Conservation (phyloP, 2,888 invertebrate species). For the Galerucella pusilla region DNA sequence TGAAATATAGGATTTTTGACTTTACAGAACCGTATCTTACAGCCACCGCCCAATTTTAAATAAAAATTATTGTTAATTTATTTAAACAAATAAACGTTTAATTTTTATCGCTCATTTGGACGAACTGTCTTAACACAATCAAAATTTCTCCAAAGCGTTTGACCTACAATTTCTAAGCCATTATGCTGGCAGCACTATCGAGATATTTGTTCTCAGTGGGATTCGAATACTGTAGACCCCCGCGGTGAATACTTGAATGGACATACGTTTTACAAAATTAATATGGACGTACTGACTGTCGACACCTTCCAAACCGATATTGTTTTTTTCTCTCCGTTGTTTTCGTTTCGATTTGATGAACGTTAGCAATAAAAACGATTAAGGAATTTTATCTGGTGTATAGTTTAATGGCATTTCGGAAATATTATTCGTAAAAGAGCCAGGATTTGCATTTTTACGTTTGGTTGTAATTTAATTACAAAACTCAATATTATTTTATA, state of each 20-base stretch:
- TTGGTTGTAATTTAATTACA: too few species aligned
- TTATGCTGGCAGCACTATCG: conserved; percentile 46
- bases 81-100: neutral
- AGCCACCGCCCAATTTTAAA: neutral
- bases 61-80: neutral
- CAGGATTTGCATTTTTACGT: too few species aligned
- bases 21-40: neutral
- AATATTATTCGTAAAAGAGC: too few species aligned
- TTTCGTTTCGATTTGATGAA: conserved; percentile 7
- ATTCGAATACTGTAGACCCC: conserved; percentile 38
- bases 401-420: too few species aligned
- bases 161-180: conserved; percentile 51
- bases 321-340: conserved; percentile 21
- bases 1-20: conserved; percentile 5
- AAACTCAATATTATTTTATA: too few species aligned
- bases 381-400: too few species aligned
- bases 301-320: conserved; percentile 51
- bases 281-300: conserved; percentile 60
- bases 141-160: conserved; percentile 44
- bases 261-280: conserved; percentile 61
- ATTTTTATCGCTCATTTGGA: neutral
- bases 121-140: conserved; percentile 28
- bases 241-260: conserved; percentile 56
- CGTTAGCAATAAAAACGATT: too few species aligned
- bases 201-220: conserved; percentile 55